phyloP scores from a whole-genome alignment of 1,140 invertebrate genomes.

The Chrysomallon squamiferum region DNA sequence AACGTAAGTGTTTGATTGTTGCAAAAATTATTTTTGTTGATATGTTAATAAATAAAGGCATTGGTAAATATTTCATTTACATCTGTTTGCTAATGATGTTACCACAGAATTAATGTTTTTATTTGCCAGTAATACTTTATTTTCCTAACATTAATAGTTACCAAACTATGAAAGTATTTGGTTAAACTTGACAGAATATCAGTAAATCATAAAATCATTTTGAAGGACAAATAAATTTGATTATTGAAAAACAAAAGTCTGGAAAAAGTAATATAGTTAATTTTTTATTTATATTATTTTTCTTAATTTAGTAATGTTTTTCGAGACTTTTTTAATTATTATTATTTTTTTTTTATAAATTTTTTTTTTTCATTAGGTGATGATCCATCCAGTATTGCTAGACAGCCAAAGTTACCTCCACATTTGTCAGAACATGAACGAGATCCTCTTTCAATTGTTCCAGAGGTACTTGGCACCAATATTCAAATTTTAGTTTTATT shows the following conservation, averaged over 20 bases:
- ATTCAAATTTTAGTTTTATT: no score
- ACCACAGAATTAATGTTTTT: neutral
- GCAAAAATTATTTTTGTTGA: no score
- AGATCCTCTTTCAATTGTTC: conserved; percentile 47
- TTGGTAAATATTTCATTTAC: neutral
- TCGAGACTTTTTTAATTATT: no score
- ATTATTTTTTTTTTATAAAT: no score
- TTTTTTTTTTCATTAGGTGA: conserved; percentile 50
- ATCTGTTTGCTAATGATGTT: neutral
- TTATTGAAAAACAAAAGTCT: no score
- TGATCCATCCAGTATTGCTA: conserved; percentile 26
- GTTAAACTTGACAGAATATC: no score
- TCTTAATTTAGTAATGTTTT: no score
- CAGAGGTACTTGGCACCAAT: conserved; percentile 48
- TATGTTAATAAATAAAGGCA: neutral
- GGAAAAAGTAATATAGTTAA: no score
- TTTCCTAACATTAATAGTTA: neutral
- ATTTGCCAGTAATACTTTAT: neutral
- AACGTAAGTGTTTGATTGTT: conserved; percentile 44
- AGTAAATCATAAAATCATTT: no score
- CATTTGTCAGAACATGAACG: conserved; percentile 49
- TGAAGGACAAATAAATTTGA: no score
- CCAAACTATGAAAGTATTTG: no score
- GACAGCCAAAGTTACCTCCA: conserved; percentile 35
- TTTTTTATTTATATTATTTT: no score